Evolutionary conservation across 2,797 vertebrate genomes (phyloP).

Genomic region (Smutsia temminckii): DNA sequence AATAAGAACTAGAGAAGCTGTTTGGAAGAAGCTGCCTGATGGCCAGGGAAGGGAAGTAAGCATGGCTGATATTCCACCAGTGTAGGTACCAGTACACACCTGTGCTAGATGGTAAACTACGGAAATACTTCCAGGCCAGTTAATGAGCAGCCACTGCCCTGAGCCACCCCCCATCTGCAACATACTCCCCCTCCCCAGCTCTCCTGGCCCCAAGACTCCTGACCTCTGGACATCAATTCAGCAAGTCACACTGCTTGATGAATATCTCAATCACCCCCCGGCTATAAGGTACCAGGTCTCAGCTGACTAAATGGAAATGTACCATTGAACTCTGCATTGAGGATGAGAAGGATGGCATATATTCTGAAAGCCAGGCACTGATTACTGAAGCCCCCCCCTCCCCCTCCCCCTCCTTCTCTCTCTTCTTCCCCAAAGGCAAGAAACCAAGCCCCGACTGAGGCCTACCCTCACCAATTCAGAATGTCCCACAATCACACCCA

Average conservation of each 20-base stretch:
- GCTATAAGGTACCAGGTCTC: not conserved
- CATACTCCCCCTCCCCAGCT: not conserved
- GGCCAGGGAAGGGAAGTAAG: not conserved
- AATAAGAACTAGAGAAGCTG: not conserved
- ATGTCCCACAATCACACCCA: not conserved
- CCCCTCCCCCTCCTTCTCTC: not conserved
- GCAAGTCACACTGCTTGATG: not conserved
- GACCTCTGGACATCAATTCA: not conserved
- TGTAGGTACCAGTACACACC: not conserved
- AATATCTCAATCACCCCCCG: slow-evolving; percentile 39
- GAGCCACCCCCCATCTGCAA: not conserved
- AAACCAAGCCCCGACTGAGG: not conserved
- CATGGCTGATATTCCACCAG: not conserved
- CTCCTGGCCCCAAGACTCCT: not conserved
- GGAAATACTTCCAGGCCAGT: not conserved
- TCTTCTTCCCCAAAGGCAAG: not conserved
- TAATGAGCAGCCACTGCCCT: not conserved
- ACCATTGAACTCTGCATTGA: not conserved
- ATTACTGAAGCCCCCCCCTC: not conserved
- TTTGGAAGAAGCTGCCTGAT: not conserved
- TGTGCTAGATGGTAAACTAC: not conserved
- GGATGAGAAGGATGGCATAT: no score
- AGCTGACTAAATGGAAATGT: not conserved
- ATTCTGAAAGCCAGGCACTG: not conserved
- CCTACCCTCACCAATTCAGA: not conserved